Evolutionary conservation across 2,888 invertebrate genomes (phyloP), one percentile per base, ranked within the genome.

Genomic region (Odontothrips loti): DNA sequence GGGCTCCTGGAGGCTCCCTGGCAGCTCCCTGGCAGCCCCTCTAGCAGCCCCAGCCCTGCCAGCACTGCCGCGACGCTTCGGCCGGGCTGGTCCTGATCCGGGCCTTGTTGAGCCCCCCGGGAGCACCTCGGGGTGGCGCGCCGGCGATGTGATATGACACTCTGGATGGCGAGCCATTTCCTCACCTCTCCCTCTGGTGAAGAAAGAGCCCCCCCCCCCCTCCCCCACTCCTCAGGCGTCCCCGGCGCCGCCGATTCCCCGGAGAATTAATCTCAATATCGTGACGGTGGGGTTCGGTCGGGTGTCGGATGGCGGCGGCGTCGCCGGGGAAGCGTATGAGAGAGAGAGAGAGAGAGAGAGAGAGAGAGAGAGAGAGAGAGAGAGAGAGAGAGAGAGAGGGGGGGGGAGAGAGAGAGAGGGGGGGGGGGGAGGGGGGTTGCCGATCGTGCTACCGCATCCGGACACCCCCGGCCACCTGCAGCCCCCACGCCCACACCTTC

Each of bases 211-310:
- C 34, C 34, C 3, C 34, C 34, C 3, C 34, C 34, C 6, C 63
- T 1, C 63, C 63, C 11, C 63, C 63, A 11, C 63, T 15, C 63
- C 63, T 4, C n/a, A 43, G 34, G 34, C 34, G 34, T 43, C 15
- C 6, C 51, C 51, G 51, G 51, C 58, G 4, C 58, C 58, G 17
- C 58, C 58, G 20, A 15, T 17, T 58, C 58, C 58, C 58, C 17
- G 58, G n/a, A 58, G 58, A 58, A 58, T 58, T 58, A 58, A 58
- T 58, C 58, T 58, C 58, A 58, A 58, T 58, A 58, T 58, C 58
- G 58, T n/a, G n/a, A n/a, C 20, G 58, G 11, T 15, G n/a, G 58
- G 58, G 11, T 2, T n/a, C 58, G 51, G 51, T 20, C 51, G 51
- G 51, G 51, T 20, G 15, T 29, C 12, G 80, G 80, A 15, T 43